phyloP scores from a whole-genome alignment of 2,113 vertebrate species.

The Hemibagrus wyckioides region DNA sequence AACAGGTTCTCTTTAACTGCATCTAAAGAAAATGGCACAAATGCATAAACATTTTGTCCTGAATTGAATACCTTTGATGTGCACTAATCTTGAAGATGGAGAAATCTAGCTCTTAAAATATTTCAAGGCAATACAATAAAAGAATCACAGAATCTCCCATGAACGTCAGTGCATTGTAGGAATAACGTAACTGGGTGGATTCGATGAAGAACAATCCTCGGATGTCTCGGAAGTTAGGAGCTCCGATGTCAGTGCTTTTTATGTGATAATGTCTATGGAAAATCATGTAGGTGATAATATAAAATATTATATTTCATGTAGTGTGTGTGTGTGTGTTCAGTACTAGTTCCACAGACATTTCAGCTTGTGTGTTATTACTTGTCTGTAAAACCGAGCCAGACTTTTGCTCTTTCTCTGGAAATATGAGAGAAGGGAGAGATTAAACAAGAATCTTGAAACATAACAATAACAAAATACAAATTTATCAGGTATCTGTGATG shows the following conservation, averaged over 20 bases:
- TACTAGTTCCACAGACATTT: constrained; percentile 70
- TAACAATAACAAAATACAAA: not conserved
- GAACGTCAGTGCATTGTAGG: not conserved
- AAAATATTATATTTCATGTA: not conserved
- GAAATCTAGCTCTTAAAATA: not conserved
- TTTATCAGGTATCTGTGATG: not conserved
- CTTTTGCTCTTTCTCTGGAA: constrained; percentile 83
- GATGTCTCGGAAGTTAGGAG: not conserved
- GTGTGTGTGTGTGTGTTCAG: constrained; percentile 42
- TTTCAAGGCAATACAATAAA: not conserved
- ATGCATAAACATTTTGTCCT: not conserved
- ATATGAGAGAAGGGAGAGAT: not conserved
- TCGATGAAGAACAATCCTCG: not conserved
- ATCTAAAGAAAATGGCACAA: not conserved
- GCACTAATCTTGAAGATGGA: not conserved
- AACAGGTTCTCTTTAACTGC: not conserved
- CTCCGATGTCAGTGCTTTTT: not conserved
- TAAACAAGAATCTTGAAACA: not conserved
- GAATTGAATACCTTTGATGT: not conserved
- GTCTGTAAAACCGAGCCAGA: constrained; percentile 74
- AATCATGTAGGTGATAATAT: too few relatives aligned
- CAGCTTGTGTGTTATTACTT: constrained; percentile 64
- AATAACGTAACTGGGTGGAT: not conserved
- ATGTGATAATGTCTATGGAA: not conserved
- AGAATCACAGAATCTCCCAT: not conserved